These are phyloP conservation scores for Hypanus sabinus DNA, from an alignment of 2,113 vertebrate genomes.

Conservation along the genomic window DNA sequence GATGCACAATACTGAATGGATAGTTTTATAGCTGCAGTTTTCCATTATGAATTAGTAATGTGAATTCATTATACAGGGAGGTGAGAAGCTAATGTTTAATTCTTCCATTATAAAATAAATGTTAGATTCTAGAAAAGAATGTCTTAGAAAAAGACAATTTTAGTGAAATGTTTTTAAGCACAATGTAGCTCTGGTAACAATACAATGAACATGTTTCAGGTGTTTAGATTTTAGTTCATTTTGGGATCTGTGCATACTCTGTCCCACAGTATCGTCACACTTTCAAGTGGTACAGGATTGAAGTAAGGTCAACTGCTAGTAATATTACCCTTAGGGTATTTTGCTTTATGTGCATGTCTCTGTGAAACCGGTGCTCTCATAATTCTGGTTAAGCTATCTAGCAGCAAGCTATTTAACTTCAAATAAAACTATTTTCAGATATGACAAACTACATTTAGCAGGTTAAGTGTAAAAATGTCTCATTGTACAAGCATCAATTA, in stretches of 20 bases:
- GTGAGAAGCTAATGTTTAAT: not conserved
- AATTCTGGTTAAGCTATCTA: not conserved
- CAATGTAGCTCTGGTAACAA: not conserved
- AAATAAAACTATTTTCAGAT: not conserved
- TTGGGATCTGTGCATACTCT: not conserved
- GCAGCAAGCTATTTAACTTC: not conserved
- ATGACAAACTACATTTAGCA: not conserved
- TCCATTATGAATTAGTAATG: not conserved
- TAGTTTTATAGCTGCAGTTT: not conserved
- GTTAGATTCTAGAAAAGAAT: no score
- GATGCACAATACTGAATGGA: no score
- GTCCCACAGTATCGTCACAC: not conserved
- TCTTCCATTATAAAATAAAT: no score
- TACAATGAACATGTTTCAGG: not conserved
- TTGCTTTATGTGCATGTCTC: not conserved
- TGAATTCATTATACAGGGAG: not conserved
- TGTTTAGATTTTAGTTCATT: not conserved
- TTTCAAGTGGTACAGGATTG: not conserved
- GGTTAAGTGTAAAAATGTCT: not conserved
- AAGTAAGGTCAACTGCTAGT: not conserved
- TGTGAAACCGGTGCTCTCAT: not conserved
- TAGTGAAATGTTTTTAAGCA: not conserved
- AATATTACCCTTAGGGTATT: not conserved
- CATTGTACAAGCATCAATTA: not conserved
- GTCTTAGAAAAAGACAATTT: not conserved